Evolutionary conservation across 1,140 invertebrate genomes (phyloP).

Genomic region (Ruditapes philippinarum): DNA sequence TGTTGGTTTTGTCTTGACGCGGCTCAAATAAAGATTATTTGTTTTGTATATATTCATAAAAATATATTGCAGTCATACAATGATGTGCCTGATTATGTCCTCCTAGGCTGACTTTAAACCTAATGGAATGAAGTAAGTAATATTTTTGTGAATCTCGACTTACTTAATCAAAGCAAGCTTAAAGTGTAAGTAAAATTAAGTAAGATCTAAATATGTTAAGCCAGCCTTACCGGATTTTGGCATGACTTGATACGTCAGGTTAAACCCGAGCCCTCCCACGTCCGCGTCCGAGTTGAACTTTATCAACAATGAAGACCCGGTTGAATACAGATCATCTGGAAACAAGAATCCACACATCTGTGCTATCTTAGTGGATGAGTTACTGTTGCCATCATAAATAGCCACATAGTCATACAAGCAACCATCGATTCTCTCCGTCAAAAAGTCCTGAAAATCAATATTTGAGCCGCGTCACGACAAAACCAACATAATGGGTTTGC

Average conservation of each 20-base stretch:
- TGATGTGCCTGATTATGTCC: background rate
- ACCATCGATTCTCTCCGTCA: constrained; percentile 45
- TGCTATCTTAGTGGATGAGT: background rate
- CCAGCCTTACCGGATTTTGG: constrained; percentile 10
- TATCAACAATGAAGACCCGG: background rate
- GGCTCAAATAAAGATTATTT: too few species aligned
- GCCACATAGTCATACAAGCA: constrained; percentile 57
- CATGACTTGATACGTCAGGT: constrained; percentile 39
- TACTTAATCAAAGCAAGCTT: too few species aligned
- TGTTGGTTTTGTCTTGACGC: too few species aligned
- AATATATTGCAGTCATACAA: too few species aligned
- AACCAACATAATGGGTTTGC: too few species aligned
- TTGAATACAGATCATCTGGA: constrained; percentile 50
- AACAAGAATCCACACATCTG: constrained; percentile 42
- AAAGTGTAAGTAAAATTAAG: too few species aligned
- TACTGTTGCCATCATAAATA: constrained; percentile 27
- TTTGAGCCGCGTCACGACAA: too few species aligned
- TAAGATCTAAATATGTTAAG: too few species aligned
- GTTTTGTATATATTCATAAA: too few species aligned
- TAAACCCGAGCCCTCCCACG: constrained; percentile 26
- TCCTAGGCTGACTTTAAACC: too few species aligned
- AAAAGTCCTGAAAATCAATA: constrained; percentile 48
- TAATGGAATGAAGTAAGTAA: too few species aligned
- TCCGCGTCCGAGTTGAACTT: constrained; percentile 35
- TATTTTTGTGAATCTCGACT: too few species aligned